These are phyloP conservation scores for Ctenopoma kingsleyae DNA, from an alignment of 2,797 vertebrate species.

Conservation along the genomic window DNA sequence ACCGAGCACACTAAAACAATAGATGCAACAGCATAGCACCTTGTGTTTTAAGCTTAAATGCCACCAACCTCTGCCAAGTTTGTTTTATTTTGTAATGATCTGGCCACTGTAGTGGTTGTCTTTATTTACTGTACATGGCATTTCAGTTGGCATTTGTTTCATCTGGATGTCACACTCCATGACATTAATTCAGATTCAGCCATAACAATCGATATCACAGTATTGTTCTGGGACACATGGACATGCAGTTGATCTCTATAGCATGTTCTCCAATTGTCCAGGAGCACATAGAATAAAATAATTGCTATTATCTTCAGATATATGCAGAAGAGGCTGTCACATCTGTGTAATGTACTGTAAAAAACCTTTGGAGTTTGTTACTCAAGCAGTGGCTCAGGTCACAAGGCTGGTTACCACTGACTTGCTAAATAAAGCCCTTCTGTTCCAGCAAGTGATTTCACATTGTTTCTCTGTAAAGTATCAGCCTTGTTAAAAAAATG, in stretches of 20 bases:
- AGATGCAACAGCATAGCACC: constrained; percentile 41
- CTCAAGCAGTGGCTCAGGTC: constrained; percentile 24
- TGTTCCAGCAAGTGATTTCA: constrained; percentile 60
- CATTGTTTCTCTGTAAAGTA: constrained; percentile 41
- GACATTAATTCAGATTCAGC: constrained; percentile 59
- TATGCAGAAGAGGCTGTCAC: constrained; percentile 49
- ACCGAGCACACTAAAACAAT: constrained; percentile 38
- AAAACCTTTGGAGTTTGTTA: constrained; percentile 39
- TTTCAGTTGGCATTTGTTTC: constrained; percentile 66
- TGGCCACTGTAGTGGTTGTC: constrained; percentile 12
- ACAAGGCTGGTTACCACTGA: constrained; percentile 51
- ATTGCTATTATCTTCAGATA: constrained; percentile 19
- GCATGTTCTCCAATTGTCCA: constrained; percentile 33
- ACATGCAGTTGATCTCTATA: constrained; percentile 44
- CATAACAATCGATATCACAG: constrained; percentile 46
- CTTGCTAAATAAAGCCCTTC: constrained; percentile 29
- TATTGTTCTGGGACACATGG: constrained; percentile 48
- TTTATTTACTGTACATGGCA: constrained; percentile 55
- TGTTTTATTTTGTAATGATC: constrained; percentile 27
- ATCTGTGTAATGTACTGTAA: constrained; percentile 29
- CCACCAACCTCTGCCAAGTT: constrained; percentile 5
- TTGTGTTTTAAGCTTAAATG: constrained; percentile 54
- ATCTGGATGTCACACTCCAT: constrained; percentile 45
- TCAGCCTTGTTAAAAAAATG: constrained; percentile 40
- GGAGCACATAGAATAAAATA: constrained; percentile 23